Evolutionary conservation across 1,140 invertebrate genomes (phyloP), one percentile per base, ranked within the genome.

Genomic region (Saxidomus purpurata): DNA sequence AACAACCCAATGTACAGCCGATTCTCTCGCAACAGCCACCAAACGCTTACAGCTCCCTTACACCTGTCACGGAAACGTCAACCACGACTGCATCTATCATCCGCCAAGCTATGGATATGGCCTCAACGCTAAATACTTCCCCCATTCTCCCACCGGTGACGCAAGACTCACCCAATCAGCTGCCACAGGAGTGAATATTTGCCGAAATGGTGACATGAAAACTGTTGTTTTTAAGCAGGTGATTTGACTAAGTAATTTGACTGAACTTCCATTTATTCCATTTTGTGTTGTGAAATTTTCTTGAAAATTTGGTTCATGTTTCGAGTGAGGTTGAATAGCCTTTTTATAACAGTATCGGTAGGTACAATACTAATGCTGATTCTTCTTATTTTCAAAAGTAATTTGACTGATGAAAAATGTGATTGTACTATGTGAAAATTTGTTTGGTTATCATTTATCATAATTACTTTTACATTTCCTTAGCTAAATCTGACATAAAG

Each of bases 1-100:
- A 83, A 63, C 81, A 59, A 83, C 81, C 81, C 2, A 83, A 83
- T 69, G 81, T 83, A 19, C 81, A 83, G 81, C 59, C 61, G 25
- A 63, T n/a, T n/a, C n/a, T 49, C 31, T 69, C 61, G 34, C 79
- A 81, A 63, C 79, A 81, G 61, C 61, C 61, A 31, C n/a, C 81
- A 83, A 6, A 19, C 31, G 52, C 34, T 82, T 63, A 59, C 49
- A 38, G 71, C 9, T 76, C 71, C 71, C 9, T 76, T 76, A 76
- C 71, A 38, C 71, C 71, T n/a, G 71, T n/a, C 71, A 76, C 25
- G 40, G 71, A 76, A 76, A 47, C 71, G 34, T 22, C 71, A 43
- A 43, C 36, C 71, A 76, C 71, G 71, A 76, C 71, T 76, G 40
- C 71, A 76, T 40, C 36, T 76, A 76, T 76, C 71, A 76, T 76